These are phyloP conservation scores for Lutra lutra DNA, from an alignment of 2,797 vertebrate species.

Conservation along the genomic window DNA sequence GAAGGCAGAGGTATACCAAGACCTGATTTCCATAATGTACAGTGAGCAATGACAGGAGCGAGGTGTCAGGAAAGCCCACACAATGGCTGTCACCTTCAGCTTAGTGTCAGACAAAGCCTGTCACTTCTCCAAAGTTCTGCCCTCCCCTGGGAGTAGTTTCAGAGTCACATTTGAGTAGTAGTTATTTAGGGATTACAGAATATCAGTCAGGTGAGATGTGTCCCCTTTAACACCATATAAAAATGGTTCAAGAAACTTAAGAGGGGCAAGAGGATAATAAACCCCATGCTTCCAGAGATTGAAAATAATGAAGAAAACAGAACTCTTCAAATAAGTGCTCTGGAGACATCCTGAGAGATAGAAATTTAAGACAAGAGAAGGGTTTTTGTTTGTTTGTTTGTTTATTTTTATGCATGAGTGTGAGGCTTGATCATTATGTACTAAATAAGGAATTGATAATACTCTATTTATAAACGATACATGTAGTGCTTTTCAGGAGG, in stretches of 20 bases:
- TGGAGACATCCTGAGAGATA: slow-evolving; percentile 49
- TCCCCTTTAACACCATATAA: slow-evolving; percentile 67
- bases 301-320: slow-evolving; percentile 77
- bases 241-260: slow-evolving; percentile 77
- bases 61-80: fast-evolving
- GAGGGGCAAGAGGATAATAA: slow-evolving; percentile 69
- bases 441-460: slow-evolving; percentile 35
- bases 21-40: neutral
- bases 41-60: fast-evolving
- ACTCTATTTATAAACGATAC: slow-evolving; percentile 14
- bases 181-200: slow-evolving; percentile 74
- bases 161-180: slow-evolving; percentile 56
- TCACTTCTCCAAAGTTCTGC: neutral
- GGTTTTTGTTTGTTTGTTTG: neutral
- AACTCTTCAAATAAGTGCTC: slow-evolving; percentile 53
- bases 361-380: slow-evolving; percentile 59
- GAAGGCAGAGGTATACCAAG: neutral
- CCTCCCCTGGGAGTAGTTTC: slow-evolving; percentile 26
- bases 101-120: neutral
- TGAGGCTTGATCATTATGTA: neutral
- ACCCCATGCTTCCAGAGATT: slow-evolving; percentile 68
- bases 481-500: neutral
- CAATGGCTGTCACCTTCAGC: neutral
- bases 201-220: slow-evolving; percentile 69
- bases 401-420: neutral